phyloP scores from a whole-genome alignment of 1,140 invertebrate species.

The Drosophila guanche region DNA sequence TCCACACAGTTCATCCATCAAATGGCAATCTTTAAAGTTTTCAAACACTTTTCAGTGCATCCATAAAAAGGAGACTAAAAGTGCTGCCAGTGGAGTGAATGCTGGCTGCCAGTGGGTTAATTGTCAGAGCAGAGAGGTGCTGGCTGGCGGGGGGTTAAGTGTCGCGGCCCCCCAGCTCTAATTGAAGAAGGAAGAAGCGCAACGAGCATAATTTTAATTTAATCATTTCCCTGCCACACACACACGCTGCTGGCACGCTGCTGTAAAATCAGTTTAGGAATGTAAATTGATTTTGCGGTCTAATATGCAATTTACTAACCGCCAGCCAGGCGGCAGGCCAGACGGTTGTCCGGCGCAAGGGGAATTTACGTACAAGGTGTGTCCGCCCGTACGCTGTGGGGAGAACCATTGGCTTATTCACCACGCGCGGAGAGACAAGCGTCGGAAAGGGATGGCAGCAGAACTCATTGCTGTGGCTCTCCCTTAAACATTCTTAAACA shows the following conservation, averaged over 20 bases:
- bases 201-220: constrained; percentile 76
- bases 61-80: no score
- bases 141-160: constrained; percentile 10
- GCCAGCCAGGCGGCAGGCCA: not conserved
- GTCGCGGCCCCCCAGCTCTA: constrained; percentile 52
- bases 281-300: constrained; percentile 79
- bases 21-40: constrained; percentile 38
- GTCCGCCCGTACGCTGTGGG: no score
- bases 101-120: constrained; percentile 40
- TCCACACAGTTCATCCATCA: constrained; percentile 13
- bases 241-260: constrained; percentile 11
- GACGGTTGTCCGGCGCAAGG: no score
- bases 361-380: no score
- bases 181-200: constrained; percentile 64
- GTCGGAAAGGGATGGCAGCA: no score
- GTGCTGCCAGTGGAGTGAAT: no score
- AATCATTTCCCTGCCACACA: constrained; percentile 71
- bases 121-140: constrained; percentile 21
- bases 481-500: constrained; percentile 42
- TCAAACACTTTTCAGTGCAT: constrained; percentile 1
- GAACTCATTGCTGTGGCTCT: constrained; percentile 1
- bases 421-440: no score
- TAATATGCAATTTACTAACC: constrained; percentile 72
- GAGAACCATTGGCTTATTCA: no score
- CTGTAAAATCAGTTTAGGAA: constrained; percentile 77